These are phyloP conservation scores for Dendrolimus punctatus DNA, from an alignment of 1,140 invertebrate species.

Conservation along the genomic window DNA sequence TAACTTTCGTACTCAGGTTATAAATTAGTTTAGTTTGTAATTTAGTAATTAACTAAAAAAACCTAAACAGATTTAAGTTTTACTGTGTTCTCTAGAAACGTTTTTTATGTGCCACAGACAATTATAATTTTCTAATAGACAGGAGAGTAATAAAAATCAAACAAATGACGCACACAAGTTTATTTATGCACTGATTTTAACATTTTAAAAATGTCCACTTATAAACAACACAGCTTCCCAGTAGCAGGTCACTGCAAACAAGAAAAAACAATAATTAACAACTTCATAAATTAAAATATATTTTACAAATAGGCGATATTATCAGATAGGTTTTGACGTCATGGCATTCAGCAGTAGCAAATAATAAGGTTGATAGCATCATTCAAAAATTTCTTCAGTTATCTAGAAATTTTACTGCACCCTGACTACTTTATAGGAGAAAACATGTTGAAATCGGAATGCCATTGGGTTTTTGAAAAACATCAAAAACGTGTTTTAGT, in stretches of 20 bases:
- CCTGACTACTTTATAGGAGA: too few species aligned
- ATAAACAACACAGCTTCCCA: constrained; percentile 50
- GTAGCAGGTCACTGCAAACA: constrained; percentile 60
- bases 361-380: constrained; percentile 51
- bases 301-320: neutral
- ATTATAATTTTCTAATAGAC: constrained; percentile 12
- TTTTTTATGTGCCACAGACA: constrained; percentile 4
- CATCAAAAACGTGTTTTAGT: too few species aligned
- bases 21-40: too few species aligned
- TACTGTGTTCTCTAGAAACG: neutral
- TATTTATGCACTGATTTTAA: constrained; percentile 60
- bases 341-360: constrained; percentile 69
- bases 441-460: too few species aligned
- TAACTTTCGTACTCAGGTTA: too few species aligned
- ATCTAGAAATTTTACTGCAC: constrained; percentile 3
- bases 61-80: too few species aligned
- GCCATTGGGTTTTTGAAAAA: too few species aligned
- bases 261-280: constrained; percentile 19
- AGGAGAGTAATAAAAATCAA: constrained; percentile 10
- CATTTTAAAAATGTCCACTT: constrained; percentile 60
- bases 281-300: neutral
- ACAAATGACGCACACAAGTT: constrained; percentile 40
- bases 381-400: constrained; percentile 20
- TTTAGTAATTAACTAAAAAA: too few species aligned
- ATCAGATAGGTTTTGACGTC: constrained; percentile 48